Evolutionary conservation across 2,888 invertebrate genomes (phyloP).

Genomic region (Trichogramma dendrolimi): DNA sequence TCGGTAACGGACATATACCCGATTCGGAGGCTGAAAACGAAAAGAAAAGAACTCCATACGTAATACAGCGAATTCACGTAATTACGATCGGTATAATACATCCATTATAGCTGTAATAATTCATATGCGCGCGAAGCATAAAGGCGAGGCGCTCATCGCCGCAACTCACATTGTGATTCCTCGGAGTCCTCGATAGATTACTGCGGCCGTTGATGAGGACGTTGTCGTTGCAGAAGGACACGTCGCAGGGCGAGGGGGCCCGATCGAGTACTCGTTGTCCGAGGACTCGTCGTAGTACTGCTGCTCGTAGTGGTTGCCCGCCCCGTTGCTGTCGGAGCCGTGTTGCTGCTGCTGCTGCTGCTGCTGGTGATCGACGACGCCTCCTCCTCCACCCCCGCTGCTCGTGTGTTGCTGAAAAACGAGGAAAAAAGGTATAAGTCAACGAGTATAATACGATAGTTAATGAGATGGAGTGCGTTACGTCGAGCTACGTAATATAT

Average conservation of each 20-base stretch:
- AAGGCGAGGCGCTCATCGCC: not conserved
- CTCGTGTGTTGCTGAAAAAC: too few relatives aligned
- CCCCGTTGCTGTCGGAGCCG: constrained; percentile 61
- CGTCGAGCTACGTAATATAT: too few relatives aligned
- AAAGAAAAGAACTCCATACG: not conserved
- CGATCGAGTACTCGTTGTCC: constrained; percentile 56
- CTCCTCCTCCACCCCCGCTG: too few relatives aligned
- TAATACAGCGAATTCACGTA: not conserved
- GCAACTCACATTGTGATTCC: constrained; percentile 59
- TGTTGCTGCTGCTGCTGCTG: constrained; percentile 53
- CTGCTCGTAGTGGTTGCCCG: constrained; percentile 59
- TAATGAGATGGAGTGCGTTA: too few relatives aligned
- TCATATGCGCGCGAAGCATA: not conserved
- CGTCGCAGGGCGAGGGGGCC: constrained; percentile 78
- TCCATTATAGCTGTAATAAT: not conserved
- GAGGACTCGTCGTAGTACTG: constrained; percentile 58
- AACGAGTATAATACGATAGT: too few relatives aligned
- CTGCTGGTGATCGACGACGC: too few relatives aligned
- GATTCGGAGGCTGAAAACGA: not conserved
- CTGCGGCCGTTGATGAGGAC: constrained; percentile 86
- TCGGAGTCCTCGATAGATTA: constrained; percentile 66
- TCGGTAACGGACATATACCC: too few relatives aligned
- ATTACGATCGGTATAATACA: not conserved
- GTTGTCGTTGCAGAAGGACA: constrained; percentile 82
- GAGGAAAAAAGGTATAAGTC: too few relatives aligned